Conservation (phyloP, 2,797 vertebrate species). For the Galaxias olidus region DNA sequence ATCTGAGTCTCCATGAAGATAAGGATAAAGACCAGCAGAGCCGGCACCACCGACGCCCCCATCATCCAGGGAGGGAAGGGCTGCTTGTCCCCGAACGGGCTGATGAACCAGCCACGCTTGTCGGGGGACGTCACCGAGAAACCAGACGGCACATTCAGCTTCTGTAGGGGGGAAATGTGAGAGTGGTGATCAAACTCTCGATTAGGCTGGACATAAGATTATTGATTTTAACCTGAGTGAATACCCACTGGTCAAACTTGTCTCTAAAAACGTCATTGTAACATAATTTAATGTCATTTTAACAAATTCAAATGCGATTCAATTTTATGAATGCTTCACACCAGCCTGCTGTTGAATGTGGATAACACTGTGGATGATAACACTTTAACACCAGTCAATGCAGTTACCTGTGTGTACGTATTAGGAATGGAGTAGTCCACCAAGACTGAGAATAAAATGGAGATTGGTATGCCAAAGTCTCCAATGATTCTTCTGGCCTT, state of each 20-base stretch:
- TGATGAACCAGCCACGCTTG: slow-evolving; percentile 94
- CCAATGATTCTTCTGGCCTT: slow-evolving; percentile 94
- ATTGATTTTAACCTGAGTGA: no score
- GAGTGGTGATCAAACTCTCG: not conserved
- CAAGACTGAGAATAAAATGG: slow-evolving; percentile 89
- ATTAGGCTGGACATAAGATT: not conserved
- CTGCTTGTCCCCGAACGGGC: slow-evolving; percentile 89
- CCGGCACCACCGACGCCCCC: slow-evolving; percentile 90
- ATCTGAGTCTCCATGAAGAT: slow-evolving; percentile 99
- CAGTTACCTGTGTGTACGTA: slow-evolving; percentile 90
- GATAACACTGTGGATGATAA: no score
- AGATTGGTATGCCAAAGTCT: slow-evolving; percentile 96
- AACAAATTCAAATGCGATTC: no score
- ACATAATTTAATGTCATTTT: no score
- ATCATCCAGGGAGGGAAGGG: slow-evolving; percentile 96
- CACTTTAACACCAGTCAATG: not conserved
- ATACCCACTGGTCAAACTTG: no score
- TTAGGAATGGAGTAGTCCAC: slow-evolving; percentile 89
- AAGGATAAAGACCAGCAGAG: slow-evolving; percentile 94
- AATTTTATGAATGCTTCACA: no score
- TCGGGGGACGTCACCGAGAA: slow-evolving; percentile 93
- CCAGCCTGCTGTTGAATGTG: no score
- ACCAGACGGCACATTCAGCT: slow-evolving; percentile 91
- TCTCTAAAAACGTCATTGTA: no score
- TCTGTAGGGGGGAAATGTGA: slow-evolving; percentile 71